Evolutionary conservation across 2,888 invertebrate species (phyloP).

Genomic region (Chrysina gloriosa): DNA sequence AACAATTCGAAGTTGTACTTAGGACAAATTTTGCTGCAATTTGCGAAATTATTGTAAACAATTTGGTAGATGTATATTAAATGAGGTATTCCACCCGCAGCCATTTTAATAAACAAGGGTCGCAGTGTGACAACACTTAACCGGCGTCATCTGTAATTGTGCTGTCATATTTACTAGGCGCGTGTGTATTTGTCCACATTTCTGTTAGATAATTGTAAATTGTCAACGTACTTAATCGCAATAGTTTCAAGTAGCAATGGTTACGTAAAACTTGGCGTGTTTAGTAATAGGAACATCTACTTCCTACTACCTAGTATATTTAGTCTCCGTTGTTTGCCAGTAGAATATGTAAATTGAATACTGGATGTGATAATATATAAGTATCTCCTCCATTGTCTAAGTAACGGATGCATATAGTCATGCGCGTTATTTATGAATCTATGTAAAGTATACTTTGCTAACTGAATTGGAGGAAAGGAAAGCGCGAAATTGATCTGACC

Average conservation of each 20-base stretch:
- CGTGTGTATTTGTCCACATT: slow-evolving; percentile 17
- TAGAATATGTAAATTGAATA: too few species aligned
- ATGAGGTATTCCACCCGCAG: slow-evolving; percentile 36
- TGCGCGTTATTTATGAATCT: too few species aligned
- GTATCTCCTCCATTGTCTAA: too few species aligned
- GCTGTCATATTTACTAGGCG: slow-evolving; percentile 29
- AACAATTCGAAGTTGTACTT: background rate
- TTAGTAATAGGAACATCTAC: too few species aligned
- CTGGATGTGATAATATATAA: too few species aligned
- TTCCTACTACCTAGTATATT: too few species aligned
- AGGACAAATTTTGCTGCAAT: background rate
- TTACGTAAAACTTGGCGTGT: background rate
- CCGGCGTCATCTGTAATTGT: slow-evolving; percentile 33
- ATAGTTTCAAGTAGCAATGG: background rate
- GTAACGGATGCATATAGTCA: too few species aligned
- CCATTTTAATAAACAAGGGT: slow-evolving; percentile 40
- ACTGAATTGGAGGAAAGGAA: too few species aligned
- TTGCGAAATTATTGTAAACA: slow-evolving; percentile 14
- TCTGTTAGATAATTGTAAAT: slow-evolving; percentile 34
- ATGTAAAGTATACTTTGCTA: too few species aligned
- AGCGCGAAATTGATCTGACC: too few species aligned
- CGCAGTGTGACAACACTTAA: slow-evolving; percentile 36
- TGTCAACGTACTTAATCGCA: slow-evolving; percentile 21
- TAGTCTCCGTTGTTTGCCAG: too few species aligned
- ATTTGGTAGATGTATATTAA: slow-evolving; percentile 37